These are phyloP conservation scores for Parapristionchus giblindavisi DNA, from an alignment of 2,888 invertebrate genomes.

Conservation along the genomic window DNA sequence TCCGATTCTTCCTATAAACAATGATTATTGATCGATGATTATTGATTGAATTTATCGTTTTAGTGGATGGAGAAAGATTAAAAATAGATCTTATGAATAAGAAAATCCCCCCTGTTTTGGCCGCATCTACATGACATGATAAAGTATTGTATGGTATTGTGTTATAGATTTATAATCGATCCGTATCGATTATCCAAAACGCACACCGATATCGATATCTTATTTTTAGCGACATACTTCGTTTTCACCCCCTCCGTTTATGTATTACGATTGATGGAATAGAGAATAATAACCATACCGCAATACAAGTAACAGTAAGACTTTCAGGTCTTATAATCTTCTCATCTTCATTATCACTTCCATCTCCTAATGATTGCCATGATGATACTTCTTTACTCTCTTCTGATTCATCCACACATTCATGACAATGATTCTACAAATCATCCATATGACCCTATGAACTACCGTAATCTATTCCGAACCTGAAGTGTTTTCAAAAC, in stretches of 20 bases:
- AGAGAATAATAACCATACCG: background rate
- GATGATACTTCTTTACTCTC: constrained; percentile 14
- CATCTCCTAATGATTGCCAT: constrained; percentile 42
- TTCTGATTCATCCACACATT: constrained; percentile 26
- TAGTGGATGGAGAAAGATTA: no score
- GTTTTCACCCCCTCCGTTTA: no score
- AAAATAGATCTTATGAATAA: no score
- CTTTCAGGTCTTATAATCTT: constrained; percentile 56
- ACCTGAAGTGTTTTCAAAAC: constrained; percentile 87
- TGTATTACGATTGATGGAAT: background rate
- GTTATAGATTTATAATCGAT: no score
- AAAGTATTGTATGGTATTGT: no score
- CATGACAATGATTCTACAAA: constrained; percentile 28
- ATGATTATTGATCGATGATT: no score
- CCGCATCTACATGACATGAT: no score
- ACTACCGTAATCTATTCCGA: constrained; percentile 6
- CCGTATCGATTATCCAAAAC: no score
- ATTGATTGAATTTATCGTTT: no score
- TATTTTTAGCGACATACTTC: no score
- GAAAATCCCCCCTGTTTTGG: no score
- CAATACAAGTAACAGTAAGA: constrained; percentile 51
- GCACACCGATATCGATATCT: no score
- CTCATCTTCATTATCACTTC: constrained; percentile 43
- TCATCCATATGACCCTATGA: background rate
- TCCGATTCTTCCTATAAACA: constrained; percentile 34